These are phyloP conservation scores for Agonopterix alstromeriana DNA, from an alignment of 2,888 invertebrate species.

Conservation along the genomic window DNA sequence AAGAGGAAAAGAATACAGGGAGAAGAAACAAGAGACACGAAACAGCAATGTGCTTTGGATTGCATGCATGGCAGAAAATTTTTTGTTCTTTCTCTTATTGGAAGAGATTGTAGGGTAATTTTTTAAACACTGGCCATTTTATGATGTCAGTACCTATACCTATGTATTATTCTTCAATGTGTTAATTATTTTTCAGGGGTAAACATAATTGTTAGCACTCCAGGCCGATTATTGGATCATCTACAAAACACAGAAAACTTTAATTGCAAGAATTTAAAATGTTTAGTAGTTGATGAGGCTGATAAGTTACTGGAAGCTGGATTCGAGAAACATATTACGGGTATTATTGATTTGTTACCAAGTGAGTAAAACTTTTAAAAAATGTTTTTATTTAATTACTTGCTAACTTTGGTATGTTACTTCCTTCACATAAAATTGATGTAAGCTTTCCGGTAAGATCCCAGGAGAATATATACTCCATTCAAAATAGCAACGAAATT, in stretches of 20 bases:
- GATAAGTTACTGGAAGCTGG: slow-evolving; percentile 97
- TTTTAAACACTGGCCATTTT: not conserved
- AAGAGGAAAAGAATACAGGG: no score
- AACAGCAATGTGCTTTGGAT: no score
- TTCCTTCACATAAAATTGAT: no score
- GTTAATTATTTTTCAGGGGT: slow-evolving; percentile 69
- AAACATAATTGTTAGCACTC: slow-evolving; percentile 95
- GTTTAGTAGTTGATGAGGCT: slow-evolving; percentile 96
- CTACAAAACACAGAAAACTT: slow-evolving; percentile 92
- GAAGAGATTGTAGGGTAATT: no score
- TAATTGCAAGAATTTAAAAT: slow-evolving; percentile 91
- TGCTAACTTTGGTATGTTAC: no score
- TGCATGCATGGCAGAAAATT: no score
- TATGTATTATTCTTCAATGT: slow-evolving; percentile 12
- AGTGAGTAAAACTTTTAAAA: slow-evolving; percentile 27
- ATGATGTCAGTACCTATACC: not conserved
- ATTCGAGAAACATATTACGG: slow-evolving; percentile 95
- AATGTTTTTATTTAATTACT: no score
- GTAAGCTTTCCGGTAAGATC: no score
- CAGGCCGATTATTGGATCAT: slow-evolving; percentile 96
- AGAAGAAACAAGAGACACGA: no score
- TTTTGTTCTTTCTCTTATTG: not conserved
- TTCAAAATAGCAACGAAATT: no score
- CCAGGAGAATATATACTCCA: no score
- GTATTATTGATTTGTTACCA: slow-evolving; percentile 92